Evolutionary conservation across 2,797 vertebrate genomes (phyloP), one percentile per base, ranked within the genome.

Genomic region (Melanotaenia parkinsoni): DNA sequence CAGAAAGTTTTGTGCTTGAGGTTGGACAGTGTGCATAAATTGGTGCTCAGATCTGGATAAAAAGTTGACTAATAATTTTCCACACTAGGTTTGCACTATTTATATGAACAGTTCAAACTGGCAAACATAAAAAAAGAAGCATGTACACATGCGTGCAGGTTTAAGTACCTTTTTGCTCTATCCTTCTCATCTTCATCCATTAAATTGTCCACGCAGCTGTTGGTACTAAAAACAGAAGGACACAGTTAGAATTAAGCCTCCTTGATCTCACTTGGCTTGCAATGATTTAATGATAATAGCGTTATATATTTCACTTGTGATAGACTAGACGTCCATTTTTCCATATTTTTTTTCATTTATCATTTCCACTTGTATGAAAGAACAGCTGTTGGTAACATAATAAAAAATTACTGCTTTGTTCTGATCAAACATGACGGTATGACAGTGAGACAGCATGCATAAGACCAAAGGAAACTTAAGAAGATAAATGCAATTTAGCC

Each of bases 111-210:
- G 9, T 0, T n/a, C 1, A 45, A 43, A 67, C 16, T 14, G 26
- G 22, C 4, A 12, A 11, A 56, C 5, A 28, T 18, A 12, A 61
- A 5, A 56, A 0, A 67, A 26, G 30, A 30, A 30, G 30, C 30
- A 30, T 30, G 5, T 5, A 30, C 30, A 79, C 2, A 80, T 5
- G 66, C 8, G 71, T 20, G 37, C 2, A 62, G 11, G 22, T 6
- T 22, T 43, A 7, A 32, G 20, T 90, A 99, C 97, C 96, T 97
- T 94, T 95, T 97, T 84, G 93, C 93, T 82, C 92, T 94, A 90
- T 96, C 95, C 84, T 95, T 95, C 70, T 96, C 92, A 94, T 96
- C 93, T 89, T 96, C 94, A 45, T 97, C 96, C 95, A 98, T 95
- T 86, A 97, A 94, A 90, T 97, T 95, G 20, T 95, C 94, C 89